Base-by-base conservation (phyloP, 2,888 invertebrate species). In the Alsophila aescularia region DNA sequence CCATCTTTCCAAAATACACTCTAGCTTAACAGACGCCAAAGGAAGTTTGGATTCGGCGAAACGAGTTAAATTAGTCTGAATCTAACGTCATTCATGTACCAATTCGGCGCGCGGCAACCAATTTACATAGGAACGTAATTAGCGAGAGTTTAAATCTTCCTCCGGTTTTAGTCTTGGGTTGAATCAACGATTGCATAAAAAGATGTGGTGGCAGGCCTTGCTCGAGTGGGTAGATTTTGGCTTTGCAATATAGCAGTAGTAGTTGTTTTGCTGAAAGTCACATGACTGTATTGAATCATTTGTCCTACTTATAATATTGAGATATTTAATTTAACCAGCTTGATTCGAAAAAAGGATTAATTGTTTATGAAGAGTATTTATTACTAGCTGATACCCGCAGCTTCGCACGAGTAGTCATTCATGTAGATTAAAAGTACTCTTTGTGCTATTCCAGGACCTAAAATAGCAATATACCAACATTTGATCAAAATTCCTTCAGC, bases 51-150 rank as follows among this genome's bases (percentile, higher is more conserved):
- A 49, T 44, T 49, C 31, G 27, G 40, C 53, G n/a, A 35, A 47
- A 31, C 44, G 50, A 47, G 50, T 50, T 52, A 48, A 59, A 44
- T 57, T 37, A 35, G 47, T 54, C 49, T 52, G 40, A 61, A 60
- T 60, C 51, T 54, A 52, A 44, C 57, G 51, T 53, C 57, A 56
- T 52, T 61, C 62, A 61, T 59, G 47, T 45, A 64, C 60, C 57
- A 62, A 65, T 60, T 62, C 48, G 48, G 56, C 48, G 52, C 40
- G 36, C 60, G 58, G 58, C 54, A 54, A 57, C 58, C 54, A 67
- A 71, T 73, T 74, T 67, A 59, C 71, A 72, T 71, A 70, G 61
- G 64, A 73, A 72, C 64, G 66, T 67, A 73, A 75, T 72, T 72
- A 73, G 64, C 64, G 29, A 42, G 58, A 43, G 60, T 60, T 65